Conservation (phyloP, 2,113 vertebrate genomes). For the Egretta garzetta region DNA sequence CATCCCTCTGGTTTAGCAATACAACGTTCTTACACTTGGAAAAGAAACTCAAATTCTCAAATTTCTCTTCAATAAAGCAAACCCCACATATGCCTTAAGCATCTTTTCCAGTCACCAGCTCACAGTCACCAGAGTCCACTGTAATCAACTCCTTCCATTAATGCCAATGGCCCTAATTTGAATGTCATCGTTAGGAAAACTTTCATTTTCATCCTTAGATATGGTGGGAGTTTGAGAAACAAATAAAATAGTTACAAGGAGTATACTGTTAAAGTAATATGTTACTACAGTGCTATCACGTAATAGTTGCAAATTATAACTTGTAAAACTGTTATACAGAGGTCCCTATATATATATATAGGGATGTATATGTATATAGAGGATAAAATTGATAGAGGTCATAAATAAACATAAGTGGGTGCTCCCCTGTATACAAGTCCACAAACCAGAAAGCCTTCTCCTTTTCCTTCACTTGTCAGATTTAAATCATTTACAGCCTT, state of each 20-base stretch:
- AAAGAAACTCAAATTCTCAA: not conserved
- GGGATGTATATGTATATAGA: too few relatives aligned
- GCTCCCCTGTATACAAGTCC: not conserved
- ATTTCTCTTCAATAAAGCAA: not conserved
- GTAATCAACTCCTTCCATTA: not conserved
- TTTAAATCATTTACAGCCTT: not conserved
- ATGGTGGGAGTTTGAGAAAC: not conserved
- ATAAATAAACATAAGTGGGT: not conserved
- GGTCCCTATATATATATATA: too few relatives aligned
- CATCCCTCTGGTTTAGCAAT: not conserved
- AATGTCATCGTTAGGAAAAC: not conserved
- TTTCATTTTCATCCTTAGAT: not conserved
- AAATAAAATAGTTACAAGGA: not conserved
- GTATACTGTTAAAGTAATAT: not conserved
- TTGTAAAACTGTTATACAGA: not conserved
- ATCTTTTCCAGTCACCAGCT: not conserved
- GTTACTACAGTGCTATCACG: not conserved
- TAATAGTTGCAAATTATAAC: not conserved
- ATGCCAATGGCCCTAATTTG: not conserved
- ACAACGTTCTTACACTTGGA: not conserved
- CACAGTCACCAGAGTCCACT: not conserved
- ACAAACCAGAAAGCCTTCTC: not conserved
- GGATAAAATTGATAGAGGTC: not conserved
- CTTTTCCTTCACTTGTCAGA: not conserved
- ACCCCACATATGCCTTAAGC: accelerated